Evolutionary conservation across 2,113 vertebrate species (phyloP), one percentile per base, ranked within the genome.

Genomic region (Progne subis): DNA sequence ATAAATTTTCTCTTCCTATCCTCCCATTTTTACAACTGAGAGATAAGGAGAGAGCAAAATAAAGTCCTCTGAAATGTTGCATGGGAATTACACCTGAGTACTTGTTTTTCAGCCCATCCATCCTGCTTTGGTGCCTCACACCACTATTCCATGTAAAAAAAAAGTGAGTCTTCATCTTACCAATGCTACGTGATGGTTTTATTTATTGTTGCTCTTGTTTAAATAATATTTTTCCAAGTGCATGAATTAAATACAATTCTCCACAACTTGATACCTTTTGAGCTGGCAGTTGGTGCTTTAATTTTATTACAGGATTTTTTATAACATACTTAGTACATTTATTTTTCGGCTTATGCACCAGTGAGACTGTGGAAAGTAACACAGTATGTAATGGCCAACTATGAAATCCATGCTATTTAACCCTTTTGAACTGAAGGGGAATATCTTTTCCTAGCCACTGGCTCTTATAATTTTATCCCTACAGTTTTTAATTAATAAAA

Each of bases 291-390:
- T 23, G 17, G 17, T 67, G 46, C 13, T 81, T 77, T 83, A 47
- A 28, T 92, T 80, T 86, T 69, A 18, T 75, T 88, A 53, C 21
- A 41, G 32, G 71, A 55, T 63, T 70, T 88, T 88, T 83, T 59
- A 60, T 88, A 77, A 55, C 39, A 8, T 52, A 26, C n/a, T 57
- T 63, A 18, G 1, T 83, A 6, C 24, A 24, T 88, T 81, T 86
- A 26, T 68, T 90, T 88, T 82, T 75, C 81, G 19, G 12, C 86
- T 75, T 92, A 71, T 83, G 68, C 41, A 60, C 44, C 64, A 75
- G 17, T 77, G 23, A 75, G 56, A 43, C 34, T 9, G 7, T 79
- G 64, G 67, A 81, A 88, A 64, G 43, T 60, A 77, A 18, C 0
- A 5, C 32, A 23, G 2, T 55, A 67, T 78, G 17, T 88, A 52